phyloP scores from a whole-genome alignment of 2,888 invertebrate genomes.

The Caenorhabditis sp. region DNA sequence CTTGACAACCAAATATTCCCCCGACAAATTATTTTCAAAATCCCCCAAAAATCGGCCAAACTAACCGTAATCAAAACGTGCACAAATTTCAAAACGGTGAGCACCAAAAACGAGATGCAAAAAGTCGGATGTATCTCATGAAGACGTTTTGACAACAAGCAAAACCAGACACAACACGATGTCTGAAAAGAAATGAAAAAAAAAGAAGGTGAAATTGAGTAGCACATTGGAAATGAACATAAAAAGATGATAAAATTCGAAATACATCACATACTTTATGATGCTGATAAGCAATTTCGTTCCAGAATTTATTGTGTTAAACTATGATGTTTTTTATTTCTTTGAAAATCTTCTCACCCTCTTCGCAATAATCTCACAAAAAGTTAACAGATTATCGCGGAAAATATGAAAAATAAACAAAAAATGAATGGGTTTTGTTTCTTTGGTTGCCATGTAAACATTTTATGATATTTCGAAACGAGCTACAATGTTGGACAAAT shows the following conservation, averaged over 20 bases:
- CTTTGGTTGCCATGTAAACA: not conserved
- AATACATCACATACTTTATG: not conserved
- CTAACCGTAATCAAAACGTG: slow-evolving; percentile 26
- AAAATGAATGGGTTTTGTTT: not conserved
- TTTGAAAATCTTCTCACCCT: not conserved
- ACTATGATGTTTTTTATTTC: not conserved
- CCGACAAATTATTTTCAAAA: too few relatives aligned
- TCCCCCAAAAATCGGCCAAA: not conserved
- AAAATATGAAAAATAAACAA: too few relatives aligned
- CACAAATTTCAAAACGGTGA: slow-evolving; percentile 18
- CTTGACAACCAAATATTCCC: too few relatives aligned
- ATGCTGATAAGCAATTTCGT: not conserved
- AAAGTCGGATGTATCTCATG: slow-evolving; percentile 32
- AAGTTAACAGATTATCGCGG: too few relatives aligned
- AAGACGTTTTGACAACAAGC: slow-evolving; percentile 29
- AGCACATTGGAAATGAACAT: not conserved
- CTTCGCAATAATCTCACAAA: not conserved
- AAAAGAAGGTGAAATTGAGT: not conserved
- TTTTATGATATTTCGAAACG: too few relatives aligned
- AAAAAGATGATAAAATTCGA: not conserved
- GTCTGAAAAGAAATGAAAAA: slow-evolving; percentile 16
- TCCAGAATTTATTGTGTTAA: not conserved
- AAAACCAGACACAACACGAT: slow-evolving; percentile 35
- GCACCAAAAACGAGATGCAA: slow-evolving; percentile 16
- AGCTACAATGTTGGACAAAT: too few relatives aligned